Base-by-base conservation (phyloP, 1,140 invertebrate genomes). In the Thaumatotibia leucotreta region DNA sequence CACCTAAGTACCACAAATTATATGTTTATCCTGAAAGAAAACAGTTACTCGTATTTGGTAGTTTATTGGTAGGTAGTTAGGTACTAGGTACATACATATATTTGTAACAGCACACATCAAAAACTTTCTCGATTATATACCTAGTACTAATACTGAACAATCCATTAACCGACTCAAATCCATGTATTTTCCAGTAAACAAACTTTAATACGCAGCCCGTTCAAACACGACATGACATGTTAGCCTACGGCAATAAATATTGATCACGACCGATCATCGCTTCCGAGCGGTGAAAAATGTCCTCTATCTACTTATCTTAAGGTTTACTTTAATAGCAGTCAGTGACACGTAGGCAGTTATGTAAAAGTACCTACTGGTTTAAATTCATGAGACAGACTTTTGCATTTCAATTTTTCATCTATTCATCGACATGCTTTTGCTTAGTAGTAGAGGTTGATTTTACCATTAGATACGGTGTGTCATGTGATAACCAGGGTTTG, bases 191-290 rank as follows among this genome's bases (percentile, higher is more conserved):
- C 24, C 52, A 58, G n/a, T 58, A 24, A 58, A 58, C 52, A 58
- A 54, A 24, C 24, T 58, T 58, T 58, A 58, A 58, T 58, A 58
- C 52, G 24, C 52, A 29, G n/a, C 24, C n/a, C 52, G 52, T 58
- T 58, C 52, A 58, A 58, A 58, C 52, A 29, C 52, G 27, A 58
- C 52, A 58, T 58, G 27, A 58, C 52, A 58, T 58, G 24, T 27
- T 31, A 58, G 52, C 27, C 52, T 58, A 58, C 23, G 23, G 52
- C 52, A 58, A 58, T 58, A 58, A 58, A 58, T 58, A 58, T 58
- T 58, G 52, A 58, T 58, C 52, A 58, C 52, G 0, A 11, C 23
- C 23, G 23, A 58, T 27, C 52, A 58, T 27, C 39, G 5, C 14
- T 39, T 17, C 4, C 4, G 10, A 39, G n/a, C 11, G 11, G n/a